phyloP scores from a whole-genome alignment of 2,113 vertebrate genomes.

The Chaenogobius annularis region DNA sequence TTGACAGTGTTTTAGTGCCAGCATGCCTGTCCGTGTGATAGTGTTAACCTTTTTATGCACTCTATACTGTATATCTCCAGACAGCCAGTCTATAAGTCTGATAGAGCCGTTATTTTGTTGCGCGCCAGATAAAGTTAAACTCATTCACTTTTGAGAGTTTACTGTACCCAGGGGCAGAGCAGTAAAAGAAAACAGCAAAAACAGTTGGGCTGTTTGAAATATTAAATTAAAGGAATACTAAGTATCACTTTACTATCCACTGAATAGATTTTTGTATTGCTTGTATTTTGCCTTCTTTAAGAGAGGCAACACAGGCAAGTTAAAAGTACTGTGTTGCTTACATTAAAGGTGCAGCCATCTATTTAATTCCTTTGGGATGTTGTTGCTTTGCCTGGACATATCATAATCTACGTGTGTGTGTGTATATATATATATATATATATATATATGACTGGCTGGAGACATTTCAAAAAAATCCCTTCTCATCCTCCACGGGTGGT shows the following conservation, averaged over 20 bases:
- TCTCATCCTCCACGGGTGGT: too few species aligned
- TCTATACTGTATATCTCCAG: constrained; percentile 25
- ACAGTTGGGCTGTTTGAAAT: not conserved
- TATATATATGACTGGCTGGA: too few species aligned
- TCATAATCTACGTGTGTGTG: too few species aligned
- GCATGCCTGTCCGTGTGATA: constrained; percentile 1
- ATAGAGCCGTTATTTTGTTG: constrained; percentile 9
- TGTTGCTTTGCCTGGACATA: not conserved
- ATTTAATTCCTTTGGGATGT: too few species aligned
- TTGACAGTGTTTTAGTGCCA: constrained; percentile 24
- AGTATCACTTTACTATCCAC: constrained; percentile 1
- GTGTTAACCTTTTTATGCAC: constrained; percentile 26
- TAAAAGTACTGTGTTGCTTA: not conserved
- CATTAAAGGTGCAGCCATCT: not conserved
- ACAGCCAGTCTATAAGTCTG: constrained; percentile 8
- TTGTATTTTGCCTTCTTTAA: not conserved
- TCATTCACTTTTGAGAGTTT: constrained; percentile 4
- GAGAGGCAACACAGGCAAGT: not conserved
- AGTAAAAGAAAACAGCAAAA: constrained; percentile 1
- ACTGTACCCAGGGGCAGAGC: not conserved
- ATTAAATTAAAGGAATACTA: not conserved
- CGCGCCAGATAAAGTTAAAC: constrained; percentile 1
- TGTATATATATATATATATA: too few species aligned
- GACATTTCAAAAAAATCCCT: too few species aligned
- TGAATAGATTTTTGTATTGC: not conserved